These are phyloP conservation scores for Ips typographus DNA, from an alignment of 1,140 invertebrate genomes.

Conservation along the genomic window DNA sequence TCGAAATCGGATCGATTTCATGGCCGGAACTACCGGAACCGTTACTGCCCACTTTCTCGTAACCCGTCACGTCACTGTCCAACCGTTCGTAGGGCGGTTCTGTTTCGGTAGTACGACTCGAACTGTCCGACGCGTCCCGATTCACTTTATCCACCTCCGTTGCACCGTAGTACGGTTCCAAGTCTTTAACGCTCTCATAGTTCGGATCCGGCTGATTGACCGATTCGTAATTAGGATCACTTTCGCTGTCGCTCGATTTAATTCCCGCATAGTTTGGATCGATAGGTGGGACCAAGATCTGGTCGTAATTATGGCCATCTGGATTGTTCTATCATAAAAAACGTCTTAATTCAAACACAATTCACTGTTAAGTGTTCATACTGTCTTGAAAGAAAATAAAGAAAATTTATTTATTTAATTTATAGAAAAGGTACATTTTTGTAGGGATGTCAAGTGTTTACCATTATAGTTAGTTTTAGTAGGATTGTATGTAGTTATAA, in stretches of 20 bases:
- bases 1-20: slow-evolving; percentile 21
- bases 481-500: too few relatives aligned
- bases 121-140: slow-evolving; percentile 41
- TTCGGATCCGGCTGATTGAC: slow-evolving; percentile 56
- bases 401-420: too few relatives aligned
- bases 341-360: not conserved
- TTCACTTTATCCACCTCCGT: slow-evolving; percentile 52
- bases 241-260: slow-evolving; percentile 67
- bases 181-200: slow-evolving; percentile 59
- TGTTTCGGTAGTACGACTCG: slow-evolving; percentile 34
- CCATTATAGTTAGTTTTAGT: not conserved
- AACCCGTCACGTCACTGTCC: slow-evolving; percentile 43
- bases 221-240: slow-evolving; percentile 56
- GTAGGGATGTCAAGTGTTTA: not conserved
- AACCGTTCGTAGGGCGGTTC: slow-evolving; percentile 60
- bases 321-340: slow-evolving; percentile 22
- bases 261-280: slow-evolving; percentile 58
- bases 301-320: slow-evolving; percentile 67
- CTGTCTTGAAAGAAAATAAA: not conserved
- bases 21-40: slow-evolving; percentile 29
- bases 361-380: not conserved
- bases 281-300: slow-evolving; percentile 60
- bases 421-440: too few relatives aligned
- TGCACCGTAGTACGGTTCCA: slow-evolving; percentile 57
- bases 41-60: slow-evolving; percentile 38